Conservation (phyloP, 2,888 invertebrate species). For the Peribatodes rhomboidaria region DNA sequence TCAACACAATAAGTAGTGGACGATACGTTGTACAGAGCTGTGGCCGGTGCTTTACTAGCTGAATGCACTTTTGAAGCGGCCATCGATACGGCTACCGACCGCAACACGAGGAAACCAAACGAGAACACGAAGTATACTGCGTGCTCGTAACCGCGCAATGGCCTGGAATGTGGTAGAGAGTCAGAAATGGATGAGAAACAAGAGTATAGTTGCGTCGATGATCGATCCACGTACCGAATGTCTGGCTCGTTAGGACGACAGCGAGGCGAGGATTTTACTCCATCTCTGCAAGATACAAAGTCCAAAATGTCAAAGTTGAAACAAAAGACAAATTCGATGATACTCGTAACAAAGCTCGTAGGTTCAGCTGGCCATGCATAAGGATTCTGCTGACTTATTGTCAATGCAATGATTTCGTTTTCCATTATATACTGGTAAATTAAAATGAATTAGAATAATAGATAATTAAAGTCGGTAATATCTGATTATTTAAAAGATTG, state of each 20-base stretch:
- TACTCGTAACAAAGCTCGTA: constrained; percentile 8
- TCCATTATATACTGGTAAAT: no score
- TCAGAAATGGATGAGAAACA: constrained; percentile 3
- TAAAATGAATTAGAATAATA: no score
- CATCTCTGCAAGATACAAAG: constrained; percentile 55
- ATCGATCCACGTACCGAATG: constrained; percentile 38
- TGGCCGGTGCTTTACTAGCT: constrained; percentile 82
- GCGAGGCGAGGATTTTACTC: constrained; percentile 54
- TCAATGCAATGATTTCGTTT: no score
- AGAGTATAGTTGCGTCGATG: not conserved
- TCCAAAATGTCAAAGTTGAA: not conserved
- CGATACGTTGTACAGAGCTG: constrained; percentile 87
- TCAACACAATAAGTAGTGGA: constrained; percentile 86
- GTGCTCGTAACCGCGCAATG: constrained; percentile 77
- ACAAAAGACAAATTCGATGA: constrained; percentile 9
- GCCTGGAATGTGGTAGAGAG: constrained; percentile 53
- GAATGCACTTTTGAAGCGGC: constrained; percentile 85
- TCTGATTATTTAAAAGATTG: no score
- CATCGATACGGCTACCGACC: constrained; percentile 87
- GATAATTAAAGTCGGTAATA: no score
- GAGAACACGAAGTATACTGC: constrained; percentile 88
- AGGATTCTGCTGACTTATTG: no score
- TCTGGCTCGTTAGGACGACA: constrained; percentile 50
- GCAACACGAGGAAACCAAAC: constrained; percentile 87
- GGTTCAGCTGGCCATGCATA: no score